Conservation (phyloP, 2,888 invertebrate species). For the Noctua fimbriata region DNA sequence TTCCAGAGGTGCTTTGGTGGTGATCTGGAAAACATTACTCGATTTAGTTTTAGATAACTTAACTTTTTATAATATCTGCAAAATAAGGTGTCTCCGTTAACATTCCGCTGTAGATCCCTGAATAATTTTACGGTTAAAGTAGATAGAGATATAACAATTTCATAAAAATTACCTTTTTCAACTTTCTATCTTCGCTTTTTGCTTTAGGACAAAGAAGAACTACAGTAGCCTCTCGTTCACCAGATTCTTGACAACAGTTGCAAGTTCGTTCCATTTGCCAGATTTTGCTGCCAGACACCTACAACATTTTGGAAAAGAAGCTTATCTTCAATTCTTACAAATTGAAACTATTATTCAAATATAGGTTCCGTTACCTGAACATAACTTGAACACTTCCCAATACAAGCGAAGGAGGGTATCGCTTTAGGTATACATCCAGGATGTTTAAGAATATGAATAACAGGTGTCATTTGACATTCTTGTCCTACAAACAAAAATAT, state of each 20-base stretch:
- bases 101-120: not conserved
- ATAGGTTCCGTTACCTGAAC: slow-evolving; percentile 92
- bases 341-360: not conserved
- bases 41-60: not conserved
- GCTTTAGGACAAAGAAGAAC: slow-evolving; percentile 97
- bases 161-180: slow-evolving; percentile 92
- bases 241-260: slow-evolving; percentile 98
- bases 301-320: not conserved
- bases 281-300: slow-evolving; percentile 98
- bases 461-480: slow-evolving; percentile 97
- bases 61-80: not conserved
- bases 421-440: slow-evolving; percentile 98
- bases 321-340: not conserved
- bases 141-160: not conserved
- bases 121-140: not conserved
- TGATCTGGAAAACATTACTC: slow-evolving; percentile 90
- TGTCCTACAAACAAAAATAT: slow-evolving; percentile 85
- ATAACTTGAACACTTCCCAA: slow-evolving; percentile 97
- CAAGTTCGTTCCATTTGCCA: slow-evolving; percentile 99
- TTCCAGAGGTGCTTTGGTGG: slow-evolving; percentile 97
- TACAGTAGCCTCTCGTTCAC: slow-evolving; percentile 97
- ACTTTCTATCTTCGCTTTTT: slow-evolving; percentile 95
- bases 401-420: slow-evolving; percentile 98
- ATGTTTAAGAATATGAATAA: slow-evolving; percentile 97
- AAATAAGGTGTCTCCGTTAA: not conserved